Evolutionary conservation across 1,140 invertebrate species (phyloP), one percentile per base, ranked within the genome.

Genomic region (Drosophila littoralis): DNA sequence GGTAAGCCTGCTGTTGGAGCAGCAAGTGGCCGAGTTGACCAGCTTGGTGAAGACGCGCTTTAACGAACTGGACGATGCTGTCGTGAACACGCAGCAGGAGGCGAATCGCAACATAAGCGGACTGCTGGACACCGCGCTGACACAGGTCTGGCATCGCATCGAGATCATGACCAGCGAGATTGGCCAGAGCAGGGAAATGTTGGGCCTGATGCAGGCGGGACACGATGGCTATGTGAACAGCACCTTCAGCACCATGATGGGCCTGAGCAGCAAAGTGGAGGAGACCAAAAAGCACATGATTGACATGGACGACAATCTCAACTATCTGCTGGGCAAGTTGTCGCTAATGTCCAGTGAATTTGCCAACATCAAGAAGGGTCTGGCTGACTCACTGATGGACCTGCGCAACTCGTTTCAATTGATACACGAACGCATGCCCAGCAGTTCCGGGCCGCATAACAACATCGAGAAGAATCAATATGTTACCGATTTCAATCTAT

Each of bases 91-190:
- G 77, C 96, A 97, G 80, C 95, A 94, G 15, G 94, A 94, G 7
- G 95, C 95, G 0, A 92, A 96, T 35, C 94, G 94, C 3, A 97
- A 97, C 92, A 91, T 97, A 28, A 97, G 95, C 6, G 93, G 93
- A 0, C 96, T 96, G 79, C 95, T 98, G 88, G 96, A 97, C 79
- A 93, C 95, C 22, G 96, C 97, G 84, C 96, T 98, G 91, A 95
- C 95, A 61, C 96, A 97, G 90, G 96, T 97, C 1, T 97, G 97
- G 97, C 93, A 96, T 13, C 96, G 97, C 92, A 97, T 97, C 76
- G 96, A 96, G 66, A 96, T 97, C 13, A 97, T 98, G 96, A 96
- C 97, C 91, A 95, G 96, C 71, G 96, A 97, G 86, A 95, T 98
- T 81, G 95, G 94, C 13, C 94, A 95, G 54, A 97, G 95, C 83